A percentile compares a stretch with the other conserved stretches of the same genome.
These are phyloP conservation scores for Plebejus argus DNA, from an alignment of 2,888 invertebrate species.

Conservation along the genomic window DNA sequence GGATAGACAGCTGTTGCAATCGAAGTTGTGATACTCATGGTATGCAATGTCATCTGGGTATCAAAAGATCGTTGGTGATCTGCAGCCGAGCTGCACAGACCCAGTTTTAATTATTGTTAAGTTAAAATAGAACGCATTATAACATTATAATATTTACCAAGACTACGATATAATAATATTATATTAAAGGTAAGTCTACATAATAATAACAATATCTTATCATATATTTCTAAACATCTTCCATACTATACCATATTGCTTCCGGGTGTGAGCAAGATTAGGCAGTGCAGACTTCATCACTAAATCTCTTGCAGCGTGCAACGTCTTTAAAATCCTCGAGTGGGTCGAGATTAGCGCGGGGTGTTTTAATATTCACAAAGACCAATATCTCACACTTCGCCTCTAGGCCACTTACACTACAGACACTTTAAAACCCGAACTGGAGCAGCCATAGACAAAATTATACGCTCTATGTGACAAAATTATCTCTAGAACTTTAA, in stretches of 20 bases:
- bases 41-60: too few species aligned
- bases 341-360: conserved; percentile 5
- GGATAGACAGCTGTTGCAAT: too few species aligned
- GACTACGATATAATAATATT: too few species aligned
- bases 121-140: too few species aligned
- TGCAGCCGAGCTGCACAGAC: too few species aligned
- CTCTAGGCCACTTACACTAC: not conserved
- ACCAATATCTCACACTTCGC: not conserved
- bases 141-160: too few species aligned
- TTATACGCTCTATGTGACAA: not conserved
- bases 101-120: too few species aligned
- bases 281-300: conserved; percentile 11
- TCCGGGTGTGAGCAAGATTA: not conserved
- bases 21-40: too few species aligned
- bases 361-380: conserved; percentile 23
- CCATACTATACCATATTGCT: not conserved
- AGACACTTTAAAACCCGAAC: not conserved
- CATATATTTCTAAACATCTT: too few species aligned
- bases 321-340: conserved; percentile 15
- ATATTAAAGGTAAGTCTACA: too few species aligned
- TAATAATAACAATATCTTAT: too few species aligned
- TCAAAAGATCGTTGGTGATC: too few species aligned
- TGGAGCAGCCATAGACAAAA: not conserved
- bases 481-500: not conserved
- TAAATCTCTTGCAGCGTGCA: not conserved